These are phyloP conservation scores for Augochlorella aurata DNA, from an alignment of 2,888 invertebrate genomes.

Conservation along the genomic window DNA sequence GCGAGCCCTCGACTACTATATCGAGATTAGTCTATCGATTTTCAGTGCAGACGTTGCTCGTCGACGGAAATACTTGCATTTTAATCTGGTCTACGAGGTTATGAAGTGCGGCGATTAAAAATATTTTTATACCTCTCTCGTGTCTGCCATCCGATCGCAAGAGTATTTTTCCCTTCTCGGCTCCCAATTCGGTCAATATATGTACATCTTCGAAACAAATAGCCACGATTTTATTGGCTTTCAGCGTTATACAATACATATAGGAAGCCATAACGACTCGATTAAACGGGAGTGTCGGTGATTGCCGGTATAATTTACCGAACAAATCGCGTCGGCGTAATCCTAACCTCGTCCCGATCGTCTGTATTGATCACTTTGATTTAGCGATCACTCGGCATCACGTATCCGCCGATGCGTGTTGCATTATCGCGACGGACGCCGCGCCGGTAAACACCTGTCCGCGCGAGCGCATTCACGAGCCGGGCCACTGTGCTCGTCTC, in stretches of 20 bases:
- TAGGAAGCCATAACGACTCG: slow-evolving; percentile 69
- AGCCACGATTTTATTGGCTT: slow-evolving; percentile 67
- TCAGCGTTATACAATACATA: slow-evolving; percentile 69
- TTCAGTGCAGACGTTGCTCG: not conserved
- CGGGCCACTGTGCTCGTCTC: slow-evolving; percentile 12
- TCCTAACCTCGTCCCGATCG: slow-evolving; percentile 64
- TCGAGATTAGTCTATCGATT: slow-evolving; percentile 25
- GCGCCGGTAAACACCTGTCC: slow-evolving; percentile 17
- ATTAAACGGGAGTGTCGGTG: slow-evolving; percentile 70
- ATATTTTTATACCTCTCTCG: slow-evolving; percentile 58
- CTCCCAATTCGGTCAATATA: slow-evolving; percentile 34
- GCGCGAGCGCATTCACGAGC: not conserved
- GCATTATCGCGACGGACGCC: slow-evolving; percentile 52
- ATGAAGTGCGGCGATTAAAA: slow-evolving; percentile 55
- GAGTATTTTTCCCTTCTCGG: slow-evolving; percentile 17
- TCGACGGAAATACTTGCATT: slow-evolving; percentile 23
- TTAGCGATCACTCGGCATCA: slow-evolving; percentile 58
- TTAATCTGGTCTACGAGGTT: slow-evolving; percentile 26
- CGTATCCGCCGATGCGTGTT: slow-evolving; percentile 29
- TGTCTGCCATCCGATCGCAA: slow-evolving; percentile 51
- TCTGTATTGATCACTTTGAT: slow-evolving; percentile 67
- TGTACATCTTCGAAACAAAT: slow-evolving; percentile 57
- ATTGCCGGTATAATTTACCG: slow-evolving; percentile 71
- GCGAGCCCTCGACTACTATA: not conserved
- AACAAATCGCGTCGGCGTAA: slow-evolving; percentile 69